Evolutionary conservation across 1,140 invertebrate species (phyloP).

Genomic region (Anadara kagoshimensis): DNA sequence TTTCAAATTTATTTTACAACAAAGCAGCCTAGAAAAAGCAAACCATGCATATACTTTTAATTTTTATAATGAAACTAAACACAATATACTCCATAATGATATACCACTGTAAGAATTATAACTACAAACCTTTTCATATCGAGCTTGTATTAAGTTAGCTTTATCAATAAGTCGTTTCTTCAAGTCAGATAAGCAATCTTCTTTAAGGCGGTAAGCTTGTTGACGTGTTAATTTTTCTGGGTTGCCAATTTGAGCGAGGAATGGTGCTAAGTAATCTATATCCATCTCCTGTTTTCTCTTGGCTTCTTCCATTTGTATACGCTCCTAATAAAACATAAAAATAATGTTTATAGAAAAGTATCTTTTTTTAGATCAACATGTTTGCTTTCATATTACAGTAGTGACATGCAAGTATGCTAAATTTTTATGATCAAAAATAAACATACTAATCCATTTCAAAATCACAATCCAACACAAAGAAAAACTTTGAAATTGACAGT

Average conservation of each 20-base stretch:
- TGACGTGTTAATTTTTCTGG: slow-evolving; percentile 65
- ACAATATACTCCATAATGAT: no score
- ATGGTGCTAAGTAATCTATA: slow-evolving; percentile 74
- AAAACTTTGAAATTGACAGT: no score
- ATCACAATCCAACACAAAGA: no score
- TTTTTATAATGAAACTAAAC: no score
- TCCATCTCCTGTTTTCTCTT: slow-evolving; percentile 72
- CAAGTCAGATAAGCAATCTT: slow-evolving; percentile 71
- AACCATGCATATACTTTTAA: no score
- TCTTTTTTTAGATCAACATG: no score
- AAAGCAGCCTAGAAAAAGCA: no score
- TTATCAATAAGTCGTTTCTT: slow-evolving; percentile 74
- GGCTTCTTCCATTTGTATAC: slow-evolving; percentile 68
- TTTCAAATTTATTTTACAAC: no score
- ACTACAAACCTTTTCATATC: slow-evolving; percentile 72
- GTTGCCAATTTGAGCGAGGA: slow-evolving; percentile 71
- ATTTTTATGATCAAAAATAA: no score
- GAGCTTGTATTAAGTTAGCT: slow-evolving; percentile 73
- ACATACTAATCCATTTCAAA: no score
- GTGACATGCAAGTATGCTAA: no score
- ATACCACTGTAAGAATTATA: background rate
- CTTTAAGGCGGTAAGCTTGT: slow-evolving; percentile 69
- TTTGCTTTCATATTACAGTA: no score
- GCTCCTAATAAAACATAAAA: slow-evolving; percentile 59
- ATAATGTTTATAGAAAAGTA: background rate